A percentile compares a stretch with the other conserved stretches of the same genome.
Evolutionary conservation across 1,140 invertebrate genomes (phyloP).

Genomic region (Apis dorsata): DNA sequence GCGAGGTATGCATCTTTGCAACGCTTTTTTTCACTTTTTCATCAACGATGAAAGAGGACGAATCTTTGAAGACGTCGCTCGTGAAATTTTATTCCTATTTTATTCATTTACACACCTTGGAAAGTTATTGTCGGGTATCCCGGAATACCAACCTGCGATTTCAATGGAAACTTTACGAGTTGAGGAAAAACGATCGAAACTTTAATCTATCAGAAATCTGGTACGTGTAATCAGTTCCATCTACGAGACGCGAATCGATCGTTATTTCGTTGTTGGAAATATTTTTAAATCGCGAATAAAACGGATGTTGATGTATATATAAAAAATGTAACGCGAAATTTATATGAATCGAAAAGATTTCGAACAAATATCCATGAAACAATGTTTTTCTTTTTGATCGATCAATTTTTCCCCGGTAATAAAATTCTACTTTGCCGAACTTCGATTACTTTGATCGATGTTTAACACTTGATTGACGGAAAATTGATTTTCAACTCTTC

Average conservation of each 20-base stretch:
- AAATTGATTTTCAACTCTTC: too few relatives aligned
- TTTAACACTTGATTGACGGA: too few relatives aligned
- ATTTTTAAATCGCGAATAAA: background rate
- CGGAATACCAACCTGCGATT: background rate
- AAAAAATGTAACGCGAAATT: background rate
- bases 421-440: too few relatives aligned
- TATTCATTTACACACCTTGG: slow-evolving; percentile 23
- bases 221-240: background rate
- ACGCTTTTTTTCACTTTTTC: background rate
- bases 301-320: too few relatives aligned
- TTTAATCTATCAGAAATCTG: background rate
- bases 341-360: background rate
- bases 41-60: background rate
- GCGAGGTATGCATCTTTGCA: slow-evolving; percentile 17
- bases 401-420: too few relatives aligned
- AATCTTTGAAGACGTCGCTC: background rate
- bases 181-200: slow-evolving; percentile 16
- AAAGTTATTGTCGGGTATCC: slow-evolving; percentile 22
- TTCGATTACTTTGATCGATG: too few relatives aligned
- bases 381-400: background rate
- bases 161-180: slow-evolving; percentile 29
- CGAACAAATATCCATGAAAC: background rate
- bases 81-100: slow-evolving; percentile 36
- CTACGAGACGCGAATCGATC: background rate
- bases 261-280: background rate